These are phyloP conservation scores for Festucalex cinctus DNA, from an alignment of 2,113 vertebrate genomes.

Conservation along the genomic window DNA sequence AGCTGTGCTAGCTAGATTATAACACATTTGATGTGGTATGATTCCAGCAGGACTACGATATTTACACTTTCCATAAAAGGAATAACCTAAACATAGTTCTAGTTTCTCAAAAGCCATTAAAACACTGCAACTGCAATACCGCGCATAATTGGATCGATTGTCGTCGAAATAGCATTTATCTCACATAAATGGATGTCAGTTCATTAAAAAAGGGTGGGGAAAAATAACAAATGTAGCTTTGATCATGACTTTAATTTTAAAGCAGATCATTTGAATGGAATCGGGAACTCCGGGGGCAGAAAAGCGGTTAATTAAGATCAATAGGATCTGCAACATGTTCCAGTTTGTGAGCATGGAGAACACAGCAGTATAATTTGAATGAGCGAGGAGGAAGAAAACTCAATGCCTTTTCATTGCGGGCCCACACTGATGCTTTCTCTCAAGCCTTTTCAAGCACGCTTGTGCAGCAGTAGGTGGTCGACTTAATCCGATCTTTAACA, in stretches of 20 bases:
- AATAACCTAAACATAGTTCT: background rate
- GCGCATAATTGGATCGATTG: conserved; percentile 48
- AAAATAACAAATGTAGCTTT: conserved; percentile 35
- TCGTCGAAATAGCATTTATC: conserved; percentile 33
- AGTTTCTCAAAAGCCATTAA: background rate
- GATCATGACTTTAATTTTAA: conserved; percentile 34
- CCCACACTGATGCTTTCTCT: background rate
- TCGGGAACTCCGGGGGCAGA: conserved; percentile 26
- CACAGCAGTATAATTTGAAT: conserved; percentile 38
- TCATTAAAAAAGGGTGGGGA: conserved; percentile 34
- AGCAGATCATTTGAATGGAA: conserved; percentile 36
- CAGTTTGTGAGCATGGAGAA: conserved; percentile 44
- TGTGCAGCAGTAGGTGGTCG: conserved; percentile 1
- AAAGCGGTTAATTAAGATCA: conserved; percentile 56
- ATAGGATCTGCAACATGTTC: conserved; percentile 43
- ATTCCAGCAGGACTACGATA: background rate
- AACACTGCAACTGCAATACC: conserved; percentile 4
- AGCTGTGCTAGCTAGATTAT: too few relatives aligned
- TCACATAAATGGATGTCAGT: conserved; percentile 41
- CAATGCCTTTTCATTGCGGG: background rate
- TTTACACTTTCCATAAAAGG: background rate
- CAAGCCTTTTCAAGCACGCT: background rate
- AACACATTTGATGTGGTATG: background rate
- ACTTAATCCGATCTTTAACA: background rate
- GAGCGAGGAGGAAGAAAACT: conserved; percentile 3